Conservation (phyloP, 2,888 invertebrate species). For the Girardia tigrina region DNA sequence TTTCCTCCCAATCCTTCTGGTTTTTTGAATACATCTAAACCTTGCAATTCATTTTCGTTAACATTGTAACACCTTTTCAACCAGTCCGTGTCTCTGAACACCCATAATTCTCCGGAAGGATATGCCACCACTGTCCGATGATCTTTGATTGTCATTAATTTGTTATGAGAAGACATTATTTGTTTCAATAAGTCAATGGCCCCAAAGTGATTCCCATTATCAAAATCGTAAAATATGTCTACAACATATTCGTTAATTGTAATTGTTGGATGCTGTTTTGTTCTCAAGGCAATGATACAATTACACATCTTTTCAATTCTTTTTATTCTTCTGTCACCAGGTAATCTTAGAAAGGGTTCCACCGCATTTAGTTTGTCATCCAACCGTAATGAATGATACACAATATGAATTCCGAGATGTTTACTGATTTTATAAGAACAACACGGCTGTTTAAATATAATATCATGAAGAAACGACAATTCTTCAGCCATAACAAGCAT, state of each 20-base stretch:
- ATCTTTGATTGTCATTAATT: not conserved
- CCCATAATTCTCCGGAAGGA: slow-evolving; percentile 1
- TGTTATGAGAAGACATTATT: not conserved
- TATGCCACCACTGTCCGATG: not conserved
- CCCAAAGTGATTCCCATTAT: not conserved
- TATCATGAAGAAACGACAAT: slow-evolving; percentile 1
- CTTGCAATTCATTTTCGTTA: not conserved
- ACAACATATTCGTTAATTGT: slow-evolving; percentile 7
- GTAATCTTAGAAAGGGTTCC: not conserved
- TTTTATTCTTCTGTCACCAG: not conserved
- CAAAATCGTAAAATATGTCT: slow-evolving; percentile 13
- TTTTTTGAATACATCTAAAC: not conserved
- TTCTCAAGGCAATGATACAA: not conserved
- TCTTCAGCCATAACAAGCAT: not conserved
- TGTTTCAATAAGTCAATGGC: not conserved
- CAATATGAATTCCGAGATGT: not conserved
- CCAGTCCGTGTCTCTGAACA: not conserved
- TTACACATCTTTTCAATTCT: slow-evolving; percentile 10
- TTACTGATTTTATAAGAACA: slow-evolving; percentile 1
- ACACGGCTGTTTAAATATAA: slow-evolving; percentile 10
- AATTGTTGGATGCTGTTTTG: not conserved
- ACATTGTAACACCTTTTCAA: not conserved
- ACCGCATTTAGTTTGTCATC: slow-evolving; percentile 7
- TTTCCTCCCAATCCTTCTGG: not conserved
- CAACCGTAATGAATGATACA: not conserved